phyloP scores from a whole-genome alignment of 2,888 invertebrate species.

The Andrena haemorrhoa region DNA sequence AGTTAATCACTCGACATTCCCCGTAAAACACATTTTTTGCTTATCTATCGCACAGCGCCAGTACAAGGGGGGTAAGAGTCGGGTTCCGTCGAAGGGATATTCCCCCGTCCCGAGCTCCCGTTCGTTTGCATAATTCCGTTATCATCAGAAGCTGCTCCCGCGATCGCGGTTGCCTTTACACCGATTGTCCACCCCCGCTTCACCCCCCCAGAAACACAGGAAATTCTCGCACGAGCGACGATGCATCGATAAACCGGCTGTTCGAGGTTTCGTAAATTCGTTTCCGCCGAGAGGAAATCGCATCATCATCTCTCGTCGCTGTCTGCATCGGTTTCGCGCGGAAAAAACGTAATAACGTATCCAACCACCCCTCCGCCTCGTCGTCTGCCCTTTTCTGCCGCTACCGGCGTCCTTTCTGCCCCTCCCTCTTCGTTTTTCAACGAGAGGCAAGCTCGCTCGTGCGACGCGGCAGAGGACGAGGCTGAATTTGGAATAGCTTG shows the following conservation, averaged over 20 bases:
- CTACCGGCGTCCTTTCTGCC: background rate
- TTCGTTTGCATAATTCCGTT: conserved; percentile 18
- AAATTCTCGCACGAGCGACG: conserved; percentile 54
- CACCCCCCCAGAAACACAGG: conserved; percentile 9
- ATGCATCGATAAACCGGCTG: conserved; percentile 45
- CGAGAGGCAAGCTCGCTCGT: conserved; percentile 74
- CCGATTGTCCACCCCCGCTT: background rate
- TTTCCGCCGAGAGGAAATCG: conserved; percentile 71
- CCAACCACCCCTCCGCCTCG: conserved; percentile 23
- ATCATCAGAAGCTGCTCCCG: conserved; percentile 4
- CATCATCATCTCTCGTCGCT: conserved; percentile 62
- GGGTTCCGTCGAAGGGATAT: background rate
- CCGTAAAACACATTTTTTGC: background rate
- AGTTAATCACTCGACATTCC: background rate
- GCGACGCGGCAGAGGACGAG: conserved; percentile 72
- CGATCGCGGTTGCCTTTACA: background rate
- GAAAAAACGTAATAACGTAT: conserved; percentile 69
- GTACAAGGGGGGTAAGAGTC: background rate
- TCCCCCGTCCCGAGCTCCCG: background rate
- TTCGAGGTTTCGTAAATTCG: conserved; percentile 66
- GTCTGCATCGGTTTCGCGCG: conserved; percentile 57
- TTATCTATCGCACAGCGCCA: background rate
- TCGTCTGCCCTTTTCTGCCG: conserved; percentile 8
- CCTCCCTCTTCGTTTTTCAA: background rate
- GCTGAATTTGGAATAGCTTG: conserved; percentile 79